Evolutionary conservation across 2,797 vertebrate species (phyloP), one percentile per base, ranked within the genome.

Genomic region (Salarias fasciatus): DNA sequence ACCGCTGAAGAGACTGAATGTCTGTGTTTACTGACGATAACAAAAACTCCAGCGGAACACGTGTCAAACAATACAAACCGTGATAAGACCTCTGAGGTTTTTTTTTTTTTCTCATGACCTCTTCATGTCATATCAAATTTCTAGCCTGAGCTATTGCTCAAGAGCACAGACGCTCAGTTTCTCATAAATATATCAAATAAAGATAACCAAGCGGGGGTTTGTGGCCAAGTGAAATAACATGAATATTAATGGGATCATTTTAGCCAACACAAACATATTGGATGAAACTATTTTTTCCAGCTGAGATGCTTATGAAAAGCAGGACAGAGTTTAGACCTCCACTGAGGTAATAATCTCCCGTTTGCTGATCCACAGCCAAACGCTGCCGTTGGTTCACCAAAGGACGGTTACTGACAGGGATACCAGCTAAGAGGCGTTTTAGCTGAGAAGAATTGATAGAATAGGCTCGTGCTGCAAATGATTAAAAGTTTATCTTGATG

Each of bases 161-260:
- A 84, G 51, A 67, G 5, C 15, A 49, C 46, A 54, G 57, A 77
- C 68, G 63, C 31, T 42, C 42, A 31, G 65, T 50, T 57, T 35
- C 56, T 57, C 50, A 72, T 60, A 53, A 77, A 77, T 40, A 64
- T 62, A 74, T 74, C 61, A 72, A 75, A 85, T 66, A 66, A 79
- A 73, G 74, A 81, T 72, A 78, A 59, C 49, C 65, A 33, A 50
- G 18, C 46, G 14, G 15, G 54, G 10, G 3, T 60, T 43, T 14
- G 13, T 14, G n/a, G 79, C 80, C 79, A 86, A 84, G 58, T 66
- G 24, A 69, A 84, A 78, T 53, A 72, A 54, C 58, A 42, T 75
- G 50, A 80, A 72, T 75, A 76, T 75, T 47, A 45, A 82, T 69
- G 57, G 18, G 7, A 30, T 1, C n/a, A 11, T 31, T 53, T 18